phyloP scores from a whole-genome alignment of 2,888 invertebrate genomes.

The Mechanitis messenoides region DNA sequence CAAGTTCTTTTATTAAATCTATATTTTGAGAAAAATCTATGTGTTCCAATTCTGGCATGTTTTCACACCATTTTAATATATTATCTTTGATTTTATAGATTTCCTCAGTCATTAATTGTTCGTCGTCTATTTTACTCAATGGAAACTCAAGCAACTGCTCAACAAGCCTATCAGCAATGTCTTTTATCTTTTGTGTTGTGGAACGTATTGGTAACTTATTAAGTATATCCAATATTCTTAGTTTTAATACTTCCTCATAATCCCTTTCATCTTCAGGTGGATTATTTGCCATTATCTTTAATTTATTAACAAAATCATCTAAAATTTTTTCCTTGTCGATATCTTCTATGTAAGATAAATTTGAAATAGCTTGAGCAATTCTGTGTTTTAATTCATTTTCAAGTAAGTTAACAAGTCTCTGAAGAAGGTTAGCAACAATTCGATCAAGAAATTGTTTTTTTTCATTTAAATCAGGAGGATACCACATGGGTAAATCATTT shows the following conservation, averaged over 20 bases:
- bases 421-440: constrained; percentile 18
- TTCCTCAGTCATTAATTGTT: not conserved
- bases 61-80: constrained; percentile 8
- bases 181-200: not conserved
- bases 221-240: constrained; percentile 12
- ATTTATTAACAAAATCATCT: constrained; percentile 8
- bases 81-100: constrained; percentile 6
- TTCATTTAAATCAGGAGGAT: constrained; percentile 10
- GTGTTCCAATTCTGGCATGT: constrained; percentile 13
- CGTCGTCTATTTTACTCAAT: not conserved
- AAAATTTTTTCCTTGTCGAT: constrained; percentile 1
- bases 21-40: not conserved
- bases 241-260: constrained; percentile 12
- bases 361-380: constrained; percentile 10
- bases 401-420: constrained; percentile 9
- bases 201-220: constrained; percentile 10
- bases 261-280: constrained; percentile 8
- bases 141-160: constrained; percentile 11
- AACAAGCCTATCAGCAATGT: constrained; percentile 14
- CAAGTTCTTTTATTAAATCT: constrained; percentile 9
- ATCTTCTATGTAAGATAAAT: not conserved
- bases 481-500: constrained; percentile 21
- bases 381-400: constrained; percentile 10
- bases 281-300: constrained; percentile 6
- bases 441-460: constrained; percentile 9